phyloP scores from a whole-genome alignment of 2,888 invertebrate genomes.

The Nematopogon swammerdamellus region DNA sequence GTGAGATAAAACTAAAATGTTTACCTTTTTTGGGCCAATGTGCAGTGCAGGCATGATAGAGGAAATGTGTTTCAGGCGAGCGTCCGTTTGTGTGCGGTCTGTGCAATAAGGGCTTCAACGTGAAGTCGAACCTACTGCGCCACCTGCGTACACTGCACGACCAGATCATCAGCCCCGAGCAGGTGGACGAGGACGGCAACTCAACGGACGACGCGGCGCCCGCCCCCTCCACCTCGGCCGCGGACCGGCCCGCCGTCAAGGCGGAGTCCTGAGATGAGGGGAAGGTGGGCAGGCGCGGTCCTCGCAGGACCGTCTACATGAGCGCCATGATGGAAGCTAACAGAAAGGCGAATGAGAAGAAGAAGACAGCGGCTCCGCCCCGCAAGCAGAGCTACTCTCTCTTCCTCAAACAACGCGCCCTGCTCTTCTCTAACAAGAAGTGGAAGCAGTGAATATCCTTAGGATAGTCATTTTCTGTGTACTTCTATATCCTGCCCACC shows the following conservation, averaged over 20 bases:
- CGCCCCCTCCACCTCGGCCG: slow-evolving; percentile 2
- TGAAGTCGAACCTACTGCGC: slow-evolving; percentile 71
- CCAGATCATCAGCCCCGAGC: slow-evolving; percentile 48
- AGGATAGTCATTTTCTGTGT: background rate
- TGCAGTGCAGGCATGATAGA: too few species aligned
- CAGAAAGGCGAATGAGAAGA: slow-evolving; percentile 3
- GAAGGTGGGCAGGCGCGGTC: slow-evolving; percentile 19
- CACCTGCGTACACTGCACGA: slow-evolving; percentile 74
- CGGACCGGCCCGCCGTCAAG: slow-evolving; percentile 23
- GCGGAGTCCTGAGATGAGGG: slow-evolving; percentile 41
- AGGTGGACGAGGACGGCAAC: slow-evolving; percentile 21
- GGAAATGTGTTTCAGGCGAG: too few species aligned
- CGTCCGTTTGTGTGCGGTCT: slow-evolving; percentile 70
- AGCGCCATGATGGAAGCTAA: slow-evolving; percentile 13
- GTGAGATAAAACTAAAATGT: too few species aligned
- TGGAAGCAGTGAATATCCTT: slow-evolving; percentile 34
- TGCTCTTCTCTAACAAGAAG: slow-evolving; percentile 53
- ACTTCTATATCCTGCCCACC: background rate
- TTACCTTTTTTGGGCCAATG: too few species aligned
- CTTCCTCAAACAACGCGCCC: slow-evolving; percentile 47
- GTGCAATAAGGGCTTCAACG: slow-evolving; percentile 76
- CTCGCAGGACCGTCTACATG: slow-evolving; percentile 10
- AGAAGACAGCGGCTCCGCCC: slow-evolving; percentile 14
- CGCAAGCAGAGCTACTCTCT: slow-evolving; percentile 51
- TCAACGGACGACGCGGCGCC: slow-evolving; percentile 14